Conservation (phyloP, 2,797 vertebrate genomes). For the Anableps anableps region DNA sequence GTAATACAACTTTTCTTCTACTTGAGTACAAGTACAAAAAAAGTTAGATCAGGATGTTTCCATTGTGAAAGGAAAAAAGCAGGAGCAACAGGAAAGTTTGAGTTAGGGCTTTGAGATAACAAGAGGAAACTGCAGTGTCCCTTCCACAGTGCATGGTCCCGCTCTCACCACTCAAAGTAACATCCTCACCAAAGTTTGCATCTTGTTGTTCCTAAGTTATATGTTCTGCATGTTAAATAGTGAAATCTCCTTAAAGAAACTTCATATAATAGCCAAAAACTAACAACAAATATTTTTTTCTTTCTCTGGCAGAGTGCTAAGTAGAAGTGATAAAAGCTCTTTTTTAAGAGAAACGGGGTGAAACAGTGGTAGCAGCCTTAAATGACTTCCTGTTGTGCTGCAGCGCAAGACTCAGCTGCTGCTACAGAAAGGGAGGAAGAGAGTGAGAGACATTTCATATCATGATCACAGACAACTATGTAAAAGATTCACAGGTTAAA, state of each 20-base stretch:
- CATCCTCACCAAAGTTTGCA: conserved; percentile 55
- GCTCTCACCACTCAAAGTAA: conserved; percentile 66
- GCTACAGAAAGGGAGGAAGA: conserved; percentile 53
- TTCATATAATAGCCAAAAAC: conserved; percentile 54
- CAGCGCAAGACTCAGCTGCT: conserved; percentile 62
- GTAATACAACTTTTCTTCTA: background rate
- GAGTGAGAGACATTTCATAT: conserved; percentile 51
- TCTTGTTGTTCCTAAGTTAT: conserved; percentile 68
- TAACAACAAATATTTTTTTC: conserved; percentile 77
- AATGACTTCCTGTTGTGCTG: conserved; percentile 77
- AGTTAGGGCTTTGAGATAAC: conserved; percentile 46
- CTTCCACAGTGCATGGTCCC: conserved; percentile 50
- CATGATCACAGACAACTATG: conserved; percentile 42
- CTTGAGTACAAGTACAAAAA: background rate
- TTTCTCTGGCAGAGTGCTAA: conserved; percentile 66
- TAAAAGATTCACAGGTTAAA: conserved; percentile 50
- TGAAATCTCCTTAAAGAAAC: conserved; percentile 67
- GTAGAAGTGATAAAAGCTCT: conserved; percentile 67
- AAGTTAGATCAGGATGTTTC: conserved; percentile 18
- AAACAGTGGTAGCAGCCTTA: conserved; percentile 71
- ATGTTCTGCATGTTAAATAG: conserved; percentile 72
- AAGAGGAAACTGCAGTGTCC: conserved; percentile 62
- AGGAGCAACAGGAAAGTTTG: conserved; percentile 61
- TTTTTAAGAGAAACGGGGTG: conserved; percentile 71
- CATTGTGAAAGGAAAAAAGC: conserved; percentile 13